Evolutionary conservation across 2,113 vertebrate species (phyloP).

Genomic region (Cyanoliseus patagonus): DNA sequence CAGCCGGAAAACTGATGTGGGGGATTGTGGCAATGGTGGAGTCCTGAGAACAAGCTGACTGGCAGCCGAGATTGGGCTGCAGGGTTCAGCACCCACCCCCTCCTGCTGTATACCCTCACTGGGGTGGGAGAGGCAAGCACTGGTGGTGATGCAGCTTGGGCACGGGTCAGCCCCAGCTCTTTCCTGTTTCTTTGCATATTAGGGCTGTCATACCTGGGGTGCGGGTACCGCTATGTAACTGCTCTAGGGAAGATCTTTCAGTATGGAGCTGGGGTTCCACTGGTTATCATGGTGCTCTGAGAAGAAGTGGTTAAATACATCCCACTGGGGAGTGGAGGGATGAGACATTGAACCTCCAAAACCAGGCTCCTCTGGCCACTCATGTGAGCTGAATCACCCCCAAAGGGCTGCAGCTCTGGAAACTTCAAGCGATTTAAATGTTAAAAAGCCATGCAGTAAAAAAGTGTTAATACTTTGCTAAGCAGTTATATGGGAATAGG

Average conservation of each 20-base stretch:
- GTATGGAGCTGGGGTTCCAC: not conserved
- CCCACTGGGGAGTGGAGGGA: rapidly evolving
- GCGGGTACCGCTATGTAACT: not conserved
- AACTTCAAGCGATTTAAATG: not conserved
- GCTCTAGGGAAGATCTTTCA: not conserved
- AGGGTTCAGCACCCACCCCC: not conserved
- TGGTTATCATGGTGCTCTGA: not conserved
- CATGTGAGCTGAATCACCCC: not conserved
- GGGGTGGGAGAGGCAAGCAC: not conserved
- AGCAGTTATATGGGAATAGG: not conserved
- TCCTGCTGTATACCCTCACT: not conserved
- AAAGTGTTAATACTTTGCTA: not conserved
- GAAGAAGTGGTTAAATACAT: not conserved
- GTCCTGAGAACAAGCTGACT: rapidly evolving
- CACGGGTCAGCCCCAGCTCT: not conserved
- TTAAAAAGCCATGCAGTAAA: not conserved
- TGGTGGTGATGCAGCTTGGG: not conserved
- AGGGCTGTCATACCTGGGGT: not conserved
- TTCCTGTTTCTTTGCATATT: not conserved
- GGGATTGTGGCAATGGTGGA: not conserved
- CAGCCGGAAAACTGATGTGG: rapidly evolving
- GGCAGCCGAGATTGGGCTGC: not conserved
- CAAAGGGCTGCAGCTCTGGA: rapidly evolving
- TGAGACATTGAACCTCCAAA: not conserved
- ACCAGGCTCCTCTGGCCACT: not conserved